phyloP scores from a whole-genome alignment of 2,888 invertebrate species.

The Anthrax anthrax region DNA sequence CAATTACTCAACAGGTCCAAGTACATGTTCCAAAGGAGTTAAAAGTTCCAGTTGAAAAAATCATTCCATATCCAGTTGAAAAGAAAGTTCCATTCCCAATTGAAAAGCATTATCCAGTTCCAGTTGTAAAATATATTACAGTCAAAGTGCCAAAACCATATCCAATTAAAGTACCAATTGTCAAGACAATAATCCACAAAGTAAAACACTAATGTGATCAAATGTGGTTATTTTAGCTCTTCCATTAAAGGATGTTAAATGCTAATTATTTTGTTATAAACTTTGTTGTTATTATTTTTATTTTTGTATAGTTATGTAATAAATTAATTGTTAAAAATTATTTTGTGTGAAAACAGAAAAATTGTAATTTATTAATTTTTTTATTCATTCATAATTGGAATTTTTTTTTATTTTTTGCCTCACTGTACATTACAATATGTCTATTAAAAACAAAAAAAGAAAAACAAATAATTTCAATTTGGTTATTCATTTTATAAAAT shows the following conservation, averaged over 20 bases:
- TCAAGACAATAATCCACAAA: slow-evolving; percentile 46
- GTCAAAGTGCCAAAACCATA: slow-evolving; percentile 66
- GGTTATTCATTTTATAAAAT: too few relatives aligned
- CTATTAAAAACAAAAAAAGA: too few relatives aligned
- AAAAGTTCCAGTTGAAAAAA: slow-evolving; percentile 43
- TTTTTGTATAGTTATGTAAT: too few relatives aligned
- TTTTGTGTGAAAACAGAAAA: background rate
- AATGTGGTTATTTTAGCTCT: background rate
- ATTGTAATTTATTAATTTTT: background rate
- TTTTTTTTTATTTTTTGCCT: too few relatives aligned
- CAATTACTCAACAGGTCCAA: slow-evolving; percentile 57
- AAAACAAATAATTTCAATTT: too few relatives aligned
- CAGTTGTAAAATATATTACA: slow-evolving; percentile 57
- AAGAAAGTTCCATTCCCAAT: slow-evolving; percentile 60
- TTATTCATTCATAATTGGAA: too few relatives aligned
- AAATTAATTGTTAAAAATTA: background rate
- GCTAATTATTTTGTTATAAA: slow-evolving; percentile 9
- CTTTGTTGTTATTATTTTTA: slow-evolving; percentile 6
- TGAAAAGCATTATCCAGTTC: slow-evolving; percentile 55
- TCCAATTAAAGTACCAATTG: slow-evolving; percentile 59
- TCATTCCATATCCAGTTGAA: slow-evolving; percentile 57
- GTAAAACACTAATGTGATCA: slow-evolving; percentile 19
- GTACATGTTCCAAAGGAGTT: slow-evolving; percentile 53
- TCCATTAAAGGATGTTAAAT: slow-evolving; percentile 3
- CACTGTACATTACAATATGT: too few relatives aligned